Base-by-base conservation (phyloP, 1,140 invertebrate genomes). In the Hyles euphorbiae region DNA sequence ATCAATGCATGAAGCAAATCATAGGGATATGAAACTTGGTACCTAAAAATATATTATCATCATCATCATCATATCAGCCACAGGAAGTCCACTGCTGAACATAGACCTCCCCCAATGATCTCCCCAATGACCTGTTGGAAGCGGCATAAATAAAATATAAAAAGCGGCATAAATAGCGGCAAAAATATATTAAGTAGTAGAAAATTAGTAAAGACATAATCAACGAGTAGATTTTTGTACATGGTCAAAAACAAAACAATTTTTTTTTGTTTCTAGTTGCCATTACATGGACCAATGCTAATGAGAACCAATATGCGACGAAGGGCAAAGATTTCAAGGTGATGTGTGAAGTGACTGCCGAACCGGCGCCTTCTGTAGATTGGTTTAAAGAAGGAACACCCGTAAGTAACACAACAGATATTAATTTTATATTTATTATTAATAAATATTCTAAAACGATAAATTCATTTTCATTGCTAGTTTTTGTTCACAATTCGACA, bases 261-360 rank as follows among this genome's bases (percentile, higher is more conserved):
- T 1, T 47, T 47, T 3, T 22, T 11, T 47, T 47, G 12, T 36
- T 48, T 48, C 1, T 82, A 97, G 96, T 95, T 70, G 93, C 94
- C 32, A 96, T 98, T 33, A 95, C 93, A 50, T 98, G 94, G 92
- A 92, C 92, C 22, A 93, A 97, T 80, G 96, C 96, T 0, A 96
- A 96, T n/a, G 88, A 90, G 67, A 93, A 95, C 76, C 97, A 98
- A 83, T 94, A 92, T 77, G 94, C 96, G 0, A 94, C 94, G n/a
- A 90, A 95, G 33, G 93, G 93, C 3, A 89, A 91, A 56, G 92
- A 95, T 63, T 96, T 93, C 72, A 92, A 92, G 81, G 92, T 98
- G 6, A 93, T 92, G 76, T 98, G 97, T 73, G 91, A 94, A 82
- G 96, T 98, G 0, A 93, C 92, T 52, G 96, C 96, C 1, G 94